Evolutionary conservation across 2,797 vertebrate species (phyloP).

Genomic region (Geotrypetes seraphini): DNA sequence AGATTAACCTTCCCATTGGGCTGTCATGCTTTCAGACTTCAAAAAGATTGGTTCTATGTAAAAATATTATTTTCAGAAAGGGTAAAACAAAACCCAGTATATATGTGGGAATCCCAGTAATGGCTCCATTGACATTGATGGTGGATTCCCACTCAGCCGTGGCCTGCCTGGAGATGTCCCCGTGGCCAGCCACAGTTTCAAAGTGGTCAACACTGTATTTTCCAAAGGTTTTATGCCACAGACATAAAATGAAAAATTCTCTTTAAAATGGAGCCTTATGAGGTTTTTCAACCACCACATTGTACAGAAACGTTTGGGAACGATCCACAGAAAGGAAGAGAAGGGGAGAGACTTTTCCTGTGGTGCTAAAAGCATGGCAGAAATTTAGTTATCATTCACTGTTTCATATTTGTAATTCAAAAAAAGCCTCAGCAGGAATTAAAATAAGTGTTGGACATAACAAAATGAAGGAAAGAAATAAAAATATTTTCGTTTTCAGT

Average conservation of each 20-base stretch:
- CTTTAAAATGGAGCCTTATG: too few relatives aligned
- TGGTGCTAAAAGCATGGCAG: slow-evolving; percentile 62
- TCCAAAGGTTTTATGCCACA: too few relatives aligned
- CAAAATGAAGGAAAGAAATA: too few relatives aligned
- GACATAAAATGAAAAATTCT: too few relatives aligned
- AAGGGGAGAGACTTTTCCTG: slow-evolving; percentile 51
- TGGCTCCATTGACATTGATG: too few relatives aligned
- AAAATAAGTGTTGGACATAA: slow-evolving; percentile 70
- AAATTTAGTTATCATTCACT: slow-evolving; percentile 62
- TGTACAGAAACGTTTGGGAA: slow-evolving; percentile 47
- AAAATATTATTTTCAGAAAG: slow-evolving; percentile 43
- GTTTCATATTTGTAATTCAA: slow-evolving; percentile 67
- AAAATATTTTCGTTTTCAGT: slow-evolving; percentile 12
- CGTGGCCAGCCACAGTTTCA: too few relatives aligned
- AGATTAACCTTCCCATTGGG: slow-evolving; percentile 48
- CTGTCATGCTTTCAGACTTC: slow-evolving; percentile 50
- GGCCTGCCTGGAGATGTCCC: too few relatives aligned
- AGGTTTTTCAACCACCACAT: slow-evolving; percentile 46
- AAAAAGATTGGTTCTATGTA: slow-evolving; percentile 38
- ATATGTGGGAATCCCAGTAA: too few relatives aligned
- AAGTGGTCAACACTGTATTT: too few relatives aligned
- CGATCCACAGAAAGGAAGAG: slow-evolving; percentile 37
- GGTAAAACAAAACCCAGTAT: too few relatives aligned
- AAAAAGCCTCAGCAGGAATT: slow-evolving; percentile 77
- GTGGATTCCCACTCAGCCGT: too few relatives aligned